These are phyloP conservation scores for Leptonema lineaticorne DNA, from an alignment of 1,140 invertebrate genomes.

Conservation along the genomic window DNA sequence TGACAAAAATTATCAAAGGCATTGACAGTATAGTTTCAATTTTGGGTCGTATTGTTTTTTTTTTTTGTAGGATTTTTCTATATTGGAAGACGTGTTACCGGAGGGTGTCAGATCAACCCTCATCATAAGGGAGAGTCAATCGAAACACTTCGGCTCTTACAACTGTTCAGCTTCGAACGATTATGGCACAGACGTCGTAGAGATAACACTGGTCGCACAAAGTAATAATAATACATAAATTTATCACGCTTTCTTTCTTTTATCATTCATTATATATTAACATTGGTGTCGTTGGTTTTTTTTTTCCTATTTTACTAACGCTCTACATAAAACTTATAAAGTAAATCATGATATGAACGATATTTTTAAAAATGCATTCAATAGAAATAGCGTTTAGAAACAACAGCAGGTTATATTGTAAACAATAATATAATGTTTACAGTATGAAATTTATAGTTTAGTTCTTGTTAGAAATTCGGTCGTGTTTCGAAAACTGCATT, in stretches of 20 bases:
- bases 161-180: conserved; percentile 92
- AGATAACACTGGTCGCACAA: conserved; percentile 83
- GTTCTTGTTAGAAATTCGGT: no score
- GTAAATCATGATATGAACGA: no score
- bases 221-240: conserved; percentile 61
- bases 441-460: no score
- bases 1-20: background rate
- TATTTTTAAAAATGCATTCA: no score
- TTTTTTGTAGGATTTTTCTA: conserved; percentile 64
- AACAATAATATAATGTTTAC: no score
- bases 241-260: background rate
- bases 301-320: background rate
- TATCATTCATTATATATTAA: background rate
- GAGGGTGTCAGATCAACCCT: conserved; percentile 75
- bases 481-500: no score
- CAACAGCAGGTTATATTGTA: no score
- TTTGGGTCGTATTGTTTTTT: background rate
- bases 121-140: conserved; percentile 79
- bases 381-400: no score
- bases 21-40: background rate
- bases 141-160: conserved; percentile 88
- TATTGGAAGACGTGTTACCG: conserved; percentile 63
- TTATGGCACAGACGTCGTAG: conserved; percentile 80
- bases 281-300: background rate
- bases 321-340: no score